A percentile compares a stretch with the other conserved stretches of the same genome.
These are phyloP conservation scores for Ophion slaviceki DNA, from an alignment of 2,888 invertebrate species.

Conservation along the genomic window DNA sequence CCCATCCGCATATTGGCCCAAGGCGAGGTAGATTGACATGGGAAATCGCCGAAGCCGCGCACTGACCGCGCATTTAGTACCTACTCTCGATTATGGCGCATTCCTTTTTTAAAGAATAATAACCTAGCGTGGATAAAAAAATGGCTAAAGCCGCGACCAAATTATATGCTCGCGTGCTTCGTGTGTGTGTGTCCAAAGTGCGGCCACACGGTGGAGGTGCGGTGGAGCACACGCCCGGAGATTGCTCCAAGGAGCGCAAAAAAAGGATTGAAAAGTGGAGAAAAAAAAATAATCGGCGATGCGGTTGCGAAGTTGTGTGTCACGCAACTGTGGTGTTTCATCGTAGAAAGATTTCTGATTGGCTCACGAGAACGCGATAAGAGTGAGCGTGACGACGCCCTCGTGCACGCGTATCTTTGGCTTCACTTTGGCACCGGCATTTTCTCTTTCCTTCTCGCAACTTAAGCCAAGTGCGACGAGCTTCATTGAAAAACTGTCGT, in stretches of 20 bases:
- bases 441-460: conserved; percentile 16
- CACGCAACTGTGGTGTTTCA: conserved; percentile 61
- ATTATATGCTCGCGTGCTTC: conserved; percentile 18
- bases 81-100: background rate
- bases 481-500: conserved; percentile 7
- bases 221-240: conserved; percentile 67
- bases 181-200: conserved; percentile 18
- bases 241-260: conserved; percentile 76
- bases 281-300: conserved; percentile 76
- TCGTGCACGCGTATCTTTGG: conserved; percentile 64
- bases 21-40: background rate
- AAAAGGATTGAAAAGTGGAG: conserved; percentile 73
- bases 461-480: conserved; percentile 13
- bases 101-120: conserved; percentile 1
- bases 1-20: no score
- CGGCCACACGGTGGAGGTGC: conserved; percentile 22
- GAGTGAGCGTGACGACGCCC: conserved; percentile 67
- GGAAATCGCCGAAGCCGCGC: background rate
- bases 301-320: conserved; percentile 69
- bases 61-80: no score
- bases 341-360: conserved; percentile 55
- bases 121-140: conserved; percentile 14
- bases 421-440: conserved; percentile 27
- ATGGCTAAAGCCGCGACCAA: background rate
- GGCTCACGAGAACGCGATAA: conserved; percentile 54